Evolutionary conservation across 1,140 invertebrate genomes (phyloP).

Genomic region (Lepidotrigona ventralis): DNA sequence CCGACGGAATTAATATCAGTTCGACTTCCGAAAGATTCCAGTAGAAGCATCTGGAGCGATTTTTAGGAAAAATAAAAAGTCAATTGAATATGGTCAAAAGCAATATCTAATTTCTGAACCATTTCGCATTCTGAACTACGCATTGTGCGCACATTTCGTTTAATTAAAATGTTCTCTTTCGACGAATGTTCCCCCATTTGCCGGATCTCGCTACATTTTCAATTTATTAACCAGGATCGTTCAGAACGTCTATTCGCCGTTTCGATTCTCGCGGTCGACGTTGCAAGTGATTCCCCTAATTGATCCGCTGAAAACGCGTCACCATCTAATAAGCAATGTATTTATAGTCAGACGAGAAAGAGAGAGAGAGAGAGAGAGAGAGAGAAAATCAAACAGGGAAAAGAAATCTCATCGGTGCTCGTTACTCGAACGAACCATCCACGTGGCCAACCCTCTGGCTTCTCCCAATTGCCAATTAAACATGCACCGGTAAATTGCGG

Average conservation of each 20-base stretch:
- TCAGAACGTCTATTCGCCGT: neutral
- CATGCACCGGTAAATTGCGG: neutral
- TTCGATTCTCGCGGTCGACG: neutral
- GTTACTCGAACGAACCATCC: conserved; percentile 6
- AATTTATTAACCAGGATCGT: neutral
- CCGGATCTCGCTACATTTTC: neutral
- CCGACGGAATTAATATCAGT: too few species aligned
- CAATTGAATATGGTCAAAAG: too few species aligned
- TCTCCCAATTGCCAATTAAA: conserved; percentile 40
- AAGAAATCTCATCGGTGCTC: conserved; percentile 1
- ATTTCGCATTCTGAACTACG: too few species aligned
- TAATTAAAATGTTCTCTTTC: neutral
- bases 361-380: neutral
- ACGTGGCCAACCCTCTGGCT: neutral
- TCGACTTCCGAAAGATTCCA: too few species aligned
- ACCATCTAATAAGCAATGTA: conserved; percentile 19
- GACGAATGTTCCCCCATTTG: neutral
- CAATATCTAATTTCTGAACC: neutral
- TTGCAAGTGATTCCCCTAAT: conserved; percentile 14
- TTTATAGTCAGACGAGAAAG: conserved; percentile 13
- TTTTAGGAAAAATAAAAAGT: neutral
- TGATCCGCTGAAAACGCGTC: neutral
- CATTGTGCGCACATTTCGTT: too few species aligned
- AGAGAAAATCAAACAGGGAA: too few species aligned
- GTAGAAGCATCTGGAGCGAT: too few species aligned